These are phyloP conservation scores for Amblyteles armatorius DNA, from an alignment of 2,888 invertebrate species.

Conservation along the genomic window DNA sequence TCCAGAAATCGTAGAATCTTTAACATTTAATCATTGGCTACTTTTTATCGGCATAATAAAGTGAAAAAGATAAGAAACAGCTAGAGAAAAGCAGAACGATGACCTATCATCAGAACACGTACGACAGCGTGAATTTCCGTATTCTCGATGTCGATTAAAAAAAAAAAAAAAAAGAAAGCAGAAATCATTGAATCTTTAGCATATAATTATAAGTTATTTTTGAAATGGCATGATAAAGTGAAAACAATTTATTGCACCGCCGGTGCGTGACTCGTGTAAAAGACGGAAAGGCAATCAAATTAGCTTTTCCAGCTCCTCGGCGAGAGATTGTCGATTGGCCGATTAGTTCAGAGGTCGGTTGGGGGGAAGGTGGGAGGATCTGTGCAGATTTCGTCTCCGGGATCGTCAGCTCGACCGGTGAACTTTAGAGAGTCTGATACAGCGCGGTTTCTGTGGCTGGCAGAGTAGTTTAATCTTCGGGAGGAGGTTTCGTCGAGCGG, in stretches of 20 bases:
- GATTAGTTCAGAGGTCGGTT: too few species aligned
- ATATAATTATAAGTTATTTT: too few species aligned
- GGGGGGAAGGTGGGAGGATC: neutral
- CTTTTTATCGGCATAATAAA: too few species aligned
- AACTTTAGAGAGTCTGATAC: slow-evolving; percentile 2
- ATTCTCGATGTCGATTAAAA: too few species aligned
- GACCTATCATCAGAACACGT: too few species aligned
- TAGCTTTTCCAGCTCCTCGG: neutral
- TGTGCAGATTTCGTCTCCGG: neutral
- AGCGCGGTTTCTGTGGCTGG: slow-evolving; percentile 22
- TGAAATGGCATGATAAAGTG: neutral
- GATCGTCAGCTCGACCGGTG: neutral
- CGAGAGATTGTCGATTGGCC: too few species aligned
- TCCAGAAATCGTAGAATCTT: too few species aligned
- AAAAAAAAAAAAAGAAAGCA: too few species aligned
- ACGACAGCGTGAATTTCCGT: too few species aligned
- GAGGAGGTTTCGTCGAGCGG: slow-evolving; percentile 17
- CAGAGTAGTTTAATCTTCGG: slow-evolving; percentile 16
- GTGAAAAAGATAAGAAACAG: neutral
- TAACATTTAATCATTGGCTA: too few species aligned
- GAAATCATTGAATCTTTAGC: too few species aligned
- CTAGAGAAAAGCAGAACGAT: too few species aligned
- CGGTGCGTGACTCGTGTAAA: neutral
- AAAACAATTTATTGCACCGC: neutral
- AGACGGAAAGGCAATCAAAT: slow-evolving; percentile 1